Conservation (phyloP, 2,888 invertebrate species). For the Lithodes maja region DNA sequence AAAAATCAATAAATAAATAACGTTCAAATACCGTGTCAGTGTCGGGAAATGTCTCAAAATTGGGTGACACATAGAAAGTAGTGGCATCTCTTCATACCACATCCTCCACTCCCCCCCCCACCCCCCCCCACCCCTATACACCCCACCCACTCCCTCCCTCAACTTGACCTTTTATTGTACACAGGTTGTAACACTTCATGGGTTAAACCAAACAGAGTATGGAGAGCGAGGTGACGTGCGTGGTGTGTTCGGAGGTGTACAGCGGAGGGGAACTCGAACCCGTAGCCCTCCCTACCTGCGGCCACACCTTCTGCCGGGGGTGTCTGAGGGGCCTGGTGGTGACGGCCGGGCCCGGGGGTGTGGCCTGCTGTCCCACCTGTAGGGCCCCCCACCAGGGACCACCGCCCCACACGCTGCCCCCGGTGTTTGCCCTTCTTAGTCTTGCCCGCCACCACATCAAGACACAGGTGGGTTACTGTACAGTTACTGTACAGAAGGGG, state of each 20-base stretch:
- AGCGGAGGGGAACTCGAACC: slow-evolving; percentile 24
- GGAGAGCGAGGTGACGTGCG: slow-evolving; percentile 35
- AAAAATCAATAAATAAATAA: too few species aligned
- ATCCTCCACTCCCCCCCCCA: too few species aligned
- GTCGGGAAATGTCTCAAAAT: too few species aligned
- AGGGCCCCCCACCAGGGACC: slow-evolving; percentile 14
- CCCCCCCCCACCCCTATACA: too few species aligned
- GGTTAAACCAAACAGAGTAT: neutral
- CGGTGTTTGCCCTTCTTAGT: slow-evolving; percentile 19
- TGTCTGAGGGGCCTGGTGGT: slow-evolving; percentile 10
- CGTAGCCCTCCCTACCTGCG: slow-evolving; percentile 34
- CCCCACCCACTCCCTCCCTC: too few species aligned
- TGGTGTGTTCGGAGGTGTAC: slow-evolving; percentile 34
- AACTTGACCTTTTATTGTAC: too few species aligned
- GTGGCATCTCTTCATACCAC: too few species aligned
- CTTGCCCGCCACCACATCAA: neutral
- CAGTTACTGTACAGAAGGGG: too few species aligned
- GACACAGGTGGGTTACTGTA: neutral
- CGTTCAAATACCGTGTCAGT: too few species aligned
- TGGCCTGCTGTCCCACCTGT: slow-evolving; percentile 35
- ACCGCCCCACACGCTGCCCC: neutral
- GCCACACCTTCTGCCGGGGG: slow-evolving; percentile 49
- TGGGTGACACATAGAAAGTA: too few species aligned
- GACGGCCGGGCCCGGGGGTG: slow-evolving; percentile 21
- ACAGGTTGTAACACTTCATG: too few species aligned